A percentile compares a stretch with the other conserved stretches of the same genome.
These are phyloP conservation scores for Octopus sinensis DNA, from an alignment of 1,140 invertebrate genomes.

Conservation along the genomic window DNA sequence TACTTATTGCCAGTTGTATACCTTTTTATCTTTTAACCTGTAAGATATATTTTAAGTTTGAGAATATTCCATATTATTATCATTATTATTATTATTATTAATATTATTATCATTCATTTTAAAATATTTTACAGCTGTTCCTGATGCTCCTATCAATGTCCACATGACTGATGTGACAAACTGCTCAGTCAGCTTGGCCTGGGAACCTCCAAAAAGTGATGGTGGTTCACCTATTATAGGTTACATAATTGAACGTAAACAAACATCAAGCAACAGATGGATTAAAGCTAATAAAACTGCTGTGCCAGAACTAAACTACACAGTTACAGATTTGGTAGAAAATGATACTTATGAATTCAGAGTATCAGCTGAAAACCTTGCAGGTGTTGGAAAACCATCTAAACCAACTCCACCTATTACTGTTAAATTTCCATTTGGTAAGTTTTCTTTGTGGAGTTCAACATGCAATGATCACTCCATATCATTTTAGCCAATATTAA, in stretches of 20 bases:
- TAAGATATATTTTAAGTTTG: too few species aligned
- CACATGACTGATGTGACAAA: constrained; percentile 87
- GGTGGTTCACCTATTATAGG: constrained; percentile 85
- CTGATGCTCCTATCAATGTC: constrained; percentile 58
- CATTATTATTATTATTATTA: too few species aligned
- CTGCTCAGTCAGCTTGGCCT: constrained; percentile 80
- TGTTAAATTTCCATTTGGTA: constrained; percentile 89
- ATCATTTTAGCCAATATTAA: too few species aligned
- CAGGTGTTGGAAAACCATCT: constrained; percentile 65
- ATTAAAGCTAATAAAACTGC: constrained; percentile 58
- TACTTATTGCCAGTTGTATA: too few species aligned
- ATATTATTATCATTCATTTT: too few species aligned
- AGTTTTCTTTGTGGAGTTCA: constrained; percentile 48
- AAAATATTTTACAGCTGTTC: constrained; percentile 56
- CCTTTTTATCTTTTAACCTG: too few species aligned
- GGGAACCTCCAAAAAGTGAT: constrained; percentile 86
- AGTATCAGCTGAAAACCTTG: constrained; percentile 71
- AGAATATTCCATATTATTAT: too few species aligned
- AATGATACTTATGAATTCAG: constrained; percentile 91
- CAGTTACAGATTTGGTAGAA: constrained; percentile 85
- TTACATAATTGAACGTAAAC: constrained; percentile 84
- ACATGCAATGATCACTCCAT: too few species aligned
- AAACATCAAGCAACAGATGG: constrained; percentile 65
- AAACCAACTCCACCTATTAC: constrained; percentile 80
- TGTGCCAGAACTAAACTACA: constrained; percentile 74